phyloP scores from a whole-genome alignment of 2,888 invertebrate genomes.

The Girardia tigrina region DNA sequence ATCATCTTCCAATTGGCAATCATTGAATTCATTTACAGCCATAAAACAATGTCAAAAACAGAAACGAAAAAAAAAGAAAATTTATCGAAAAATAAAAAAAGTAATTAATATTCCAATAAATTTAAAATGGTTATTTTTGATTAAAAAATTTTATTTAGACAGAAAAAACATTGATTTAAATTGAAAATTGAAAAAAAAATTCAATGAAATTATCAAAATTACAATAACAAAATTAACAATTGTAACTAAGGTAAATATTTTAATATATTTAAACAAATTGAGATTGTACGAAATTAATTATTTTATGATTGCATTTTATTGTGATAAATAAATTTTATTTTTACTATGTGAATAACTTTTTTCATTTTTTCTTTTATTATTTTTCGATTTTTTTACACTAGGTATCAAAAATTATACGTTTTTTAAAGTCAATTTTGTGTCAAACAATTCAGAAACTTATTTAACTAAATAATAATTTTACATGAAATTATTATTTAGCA shows the following conservation, averaged over 20 bases:
- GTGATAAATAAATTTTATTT: no score
- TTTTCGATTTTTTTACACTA: no score
- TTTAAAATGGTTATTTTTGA: neutral
- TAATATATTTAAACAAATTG: neutral
- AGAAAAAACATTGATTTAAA: neutral
- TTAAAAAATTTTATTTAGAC: neutral
- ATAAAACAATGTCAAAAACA: neutral
- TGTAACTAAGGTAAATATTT: conserved; percentile 23
- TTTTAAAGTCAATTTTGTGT: no score
- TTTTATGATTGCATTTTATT: no score
- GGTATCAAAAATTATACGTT: no score
- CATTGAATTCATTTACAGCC: neutral
- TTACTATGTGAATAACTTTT: no score
- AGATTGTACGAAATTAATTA: no score
- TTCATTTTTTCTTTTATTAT: no score
- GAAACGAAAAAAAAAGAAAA: neutral
- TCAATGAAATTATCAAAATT: neutral
- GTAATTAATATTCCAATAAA: no score
- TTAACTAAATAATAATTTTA: no score
- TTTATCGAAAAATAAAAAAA: neutral
- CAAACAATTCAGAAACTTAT: no score
- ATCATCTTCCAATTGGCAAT: neutral
- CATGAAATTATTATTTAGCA: no score
- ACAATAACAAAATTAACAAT: conserved; percentile 18
- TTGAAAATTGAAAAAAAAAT: neutral